Evolutionary conservation across 2,888 invertebrate species (phyloP), one percentile per base, ranked within the genome.

Genomic region (Camponotus fellah): DNA sequence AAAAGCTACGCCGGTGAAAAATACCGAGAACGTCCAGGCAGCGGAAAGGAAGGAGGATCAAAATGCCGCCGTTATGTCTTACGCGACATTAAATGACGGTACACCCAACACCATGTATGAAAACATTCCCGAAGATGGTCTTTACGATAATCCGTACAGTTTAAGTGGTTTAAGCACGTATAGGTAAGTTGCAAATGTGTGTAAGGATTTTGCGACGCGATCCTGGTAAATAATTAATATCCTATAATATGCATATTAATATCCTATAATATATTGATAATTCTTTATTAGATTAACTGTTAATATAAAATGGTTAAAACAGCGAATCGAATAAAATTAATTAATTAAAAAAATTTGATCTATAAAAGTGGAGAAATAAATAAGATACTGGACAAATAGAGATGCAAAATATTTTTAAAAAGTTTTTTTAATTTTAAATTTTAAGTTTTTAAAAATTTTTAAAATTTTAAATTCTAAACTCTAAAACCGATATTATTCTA

Each of bases 31-130:
- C 94, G 96, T 98, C 62, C 97, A 98, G 95, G 97, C 97, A 0
- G 98, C 98, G 0, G 97, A 98, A 92, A 95, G 97, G 21, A 98
- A 98, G 92, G 98, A 98, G 94, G 98, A 98, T 93, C 97, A 97
- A 92, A 98, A 97, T 93, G 98, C 98, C 0, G 98, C 98, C 0
- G 98, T 98, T 0, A 98, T 98, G 98, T 98, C 98, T 74, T 98
- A 98, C 93, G 97, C 98, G 34, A 97, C 97, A 0, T 95, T 98
- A 0, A 98, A 97, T 94, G 98, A 97, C 88, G 96, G 96, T 6
- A 97, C 96, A 88, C 95, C 91, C 94, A 96, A 94, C 86, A 91
- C 94, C 43, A 95, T 95, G 92, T 95, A 95, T 86, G 95, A 95
- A 91, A 95, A 95, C 86, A 95, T 95, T 84, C 95, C 95, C 76